Evolutionary conservation across 2,888 invertebrate genomes (phyloP), one percentile per base, ranked within the genome.

Genomic region (Cephonodes hylas): DNA sequence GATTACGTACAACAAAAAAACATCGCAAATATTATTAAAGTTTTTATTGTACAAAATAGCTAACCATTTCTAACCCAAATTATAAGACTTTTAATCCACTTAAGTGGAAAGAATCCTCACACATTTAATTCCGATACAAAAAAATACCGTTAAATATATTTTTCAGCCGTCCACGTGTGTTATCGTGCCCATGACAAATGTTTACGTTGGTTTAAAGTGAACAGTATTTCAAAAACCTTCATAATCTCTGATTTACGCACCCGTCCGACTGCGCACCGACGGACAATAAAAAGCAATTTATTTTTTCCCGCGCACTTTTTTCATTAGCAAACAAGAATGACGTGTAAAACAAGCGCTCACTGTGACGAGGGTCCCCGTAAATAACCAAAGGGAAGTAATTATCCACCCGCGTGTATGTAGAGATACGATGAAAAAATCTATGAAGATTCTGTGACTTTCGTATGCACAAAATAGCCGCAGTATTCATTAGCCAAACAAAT

Each of bases 251-350:
- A 84, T 88, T 88, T 85, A 86, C 85, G 84, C 86, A 83, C 83
- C 80, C 81, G 71, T 72, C 68, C 75, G 77, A 69, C 71, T 66
- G 75, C 76, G 76, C 81, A 86, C 78, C 83, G 81, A 74, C 73
- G 81, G 78, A 88, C 87, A 89, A 88, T 88, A 85, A 85, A 89
- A 89, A 86, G 84, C 88, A 89, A 88, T 90, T 89, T 85, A 87
- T 86, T 86, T 87, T 84, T 85, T 77, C 68, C 79, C 70, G 80
- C 79, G 76, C 81, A 85, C 82, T 88, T 89, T 89, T 91, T 91
- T 90, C 90, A 90, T 90, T 90, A 89, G 86, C 85, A 85, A 88
- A 89, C 86, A 84, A 83, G 88, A 87, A 86, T 89, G 90, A 90
- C 86, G 88, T 88, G 89, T 90, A 87, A 88, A 90, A 90, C 89